Percentiles rank a stretch among this genome's conserved stretches.
Conservation (phyloP, 1,140 invertebrate genomes). For the Drosophila ohnishii region DNA sequence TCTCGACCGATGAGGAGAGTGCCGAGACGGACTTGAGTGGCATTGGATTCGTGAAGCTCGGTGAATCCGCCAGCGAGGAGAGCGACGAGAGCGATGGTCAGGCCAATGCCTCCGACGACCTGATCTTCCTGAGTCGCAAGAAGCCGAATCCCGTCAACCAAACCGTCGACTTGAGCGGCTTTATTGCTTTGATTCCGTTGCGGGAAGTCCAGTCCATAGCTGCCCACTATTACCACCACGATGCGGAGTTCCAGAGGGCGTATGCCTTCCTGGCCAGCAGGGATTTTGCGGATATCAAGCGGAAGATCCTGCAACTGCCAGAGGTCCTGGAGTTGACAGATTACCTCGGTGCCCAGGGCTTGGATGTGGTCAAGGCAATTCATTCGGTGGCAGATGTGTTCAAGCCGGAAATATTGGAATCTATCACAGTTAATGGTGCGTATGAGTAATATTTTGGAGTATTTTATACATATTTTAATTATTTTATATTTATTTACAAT, state of each 20-base stretch:
- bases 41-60: conserved; percentile 48
- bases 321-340: conserved; percentile 65
- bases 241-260: conserved; percentile 70
- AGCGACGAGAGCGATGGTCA: conserved; percentile 19
- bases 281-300: conserved; percentile 52
- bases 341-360: conserved; percentile 66
- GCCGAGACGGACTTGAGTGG: conserved; percentile 18
- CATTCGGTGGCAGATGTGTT: conserved; percentile 23
- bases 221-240: conserved; percentile 68
- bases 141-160: conserved; percentile 5
- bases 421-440: conserved; percentile 44
- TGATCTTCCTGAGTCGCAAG: conserved; percentile 58
- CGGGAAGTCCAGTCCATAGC: conserved; percentile 61
- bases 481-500: too few relatives aligned
- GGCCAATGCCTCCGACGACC: conserved; percentile 57
- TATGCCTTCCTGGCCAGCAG: conserved; percentile 59
- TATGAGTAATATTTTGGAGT: conserved; percentile 22
- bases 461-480: not conserved
- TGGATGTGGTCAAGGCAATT: conserved; percentile 63
- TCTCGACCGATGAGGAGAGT: conserved; percentile 27
- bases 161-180: conserved; percentile 66
- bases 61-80: conserved; percentile 43
- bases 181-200: conserved; percentile 65
- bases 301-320: conserved; percentile 54
- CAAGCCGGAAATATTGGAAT: conserved; percentile 3